These are phyloP conservation scores for Rotaria socialis DNA, from an alignment of 2,888 invertebrate species.

Conservation along the genomic window DNA sequence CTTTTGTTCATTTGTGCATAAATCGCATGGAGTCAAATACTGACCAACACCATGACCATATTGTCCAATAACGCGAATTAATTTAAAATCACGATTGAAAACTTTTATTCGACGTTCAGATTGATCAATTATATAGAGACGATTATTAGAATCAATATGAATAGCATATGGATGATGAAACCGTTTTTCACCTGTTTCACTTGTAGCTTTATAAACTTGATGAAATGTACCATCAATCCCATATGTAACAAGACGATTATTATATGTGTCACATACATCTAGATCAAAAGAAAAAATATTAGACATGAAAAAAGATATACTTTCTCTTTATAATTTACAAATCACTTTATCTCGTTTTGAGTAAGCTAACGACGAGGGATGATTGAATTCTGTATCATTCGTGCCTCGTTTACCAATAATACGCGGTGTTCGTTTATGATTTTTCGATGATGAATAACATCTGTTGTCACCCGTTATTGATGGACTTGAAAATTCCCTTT, in stretches of 20 bases:
- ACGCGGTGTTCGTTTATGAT: constrained; percentile 7
- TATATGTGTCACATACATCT: constrained; percentile 34
- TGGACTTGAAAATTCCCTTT: neutral
- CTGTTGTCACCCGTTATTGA: neutral
- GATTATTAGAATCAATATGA: constrained; percentile 43
- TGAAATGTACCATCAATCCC: neutral
- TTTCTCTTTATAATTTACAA: neutral
- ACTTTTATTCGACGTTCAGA: constrained; percentile 44
- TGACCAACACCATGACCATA: constrained; percentile 41
- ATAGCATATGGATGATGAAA: constrained; percentile 46
- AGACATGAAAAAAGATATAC: neutral
- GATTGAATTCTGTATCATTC: neutral
- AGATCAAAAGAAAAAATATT: neutral
- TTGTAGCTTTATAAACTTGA: neutral
- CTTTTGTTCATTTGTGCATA: constrained; percentile 42
- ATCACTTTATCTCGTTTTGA: neutral
- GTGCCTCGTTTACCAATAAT: constrained; percentile 11
- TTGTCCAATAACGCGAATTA: constrained; percentile 42
- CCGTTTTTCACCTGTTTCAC: neutral
- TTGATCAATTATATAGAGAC: constrained; percentile 43
- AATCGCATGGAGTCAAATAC: constrained; percentile 41
- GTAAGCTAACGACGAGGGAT: constrained; percentile 30
- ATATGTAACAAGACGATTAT: constrained; percentile 32
- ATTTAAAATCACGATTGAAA: constrained; percentile 44
- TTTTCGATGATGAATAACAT: neutral